Evolutionary conservation across 2,888 invertebrate species (phyloP).

Genomic region (Pegoplata infirma): DNA sequence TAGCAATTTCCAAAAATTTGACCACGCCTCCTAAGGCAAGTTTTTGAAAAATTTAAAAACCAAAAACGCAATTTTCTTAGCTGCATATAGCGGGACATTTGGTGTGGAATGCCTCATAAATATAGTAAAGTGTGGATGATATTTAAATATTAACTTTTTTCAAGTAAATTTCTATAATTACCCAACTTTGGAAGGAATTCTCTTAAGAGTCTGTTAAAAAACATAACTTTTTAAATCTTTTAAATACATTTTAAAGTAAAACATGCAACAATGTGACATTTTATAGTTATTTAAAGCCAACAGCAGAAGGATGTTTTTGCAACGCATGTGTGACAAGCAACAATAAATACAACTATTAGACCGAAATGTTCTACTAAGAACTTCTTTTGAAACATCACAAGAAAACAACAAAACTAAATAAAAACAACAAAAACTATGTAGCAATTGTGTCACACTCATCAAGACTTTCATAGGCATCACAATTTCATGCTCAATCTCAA

Average conservation of each 20-base stretch:
- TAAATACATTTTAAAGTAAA: slow-evolving; percentile 11
- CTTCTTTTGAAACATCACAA: slow-evolving; percentile 37
- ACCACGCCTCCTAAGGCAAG: too few relatives aligned
- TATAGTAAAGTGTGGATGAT: too few relatives aligned
- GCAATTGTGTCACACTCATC: slow-evolving; percentile 67
- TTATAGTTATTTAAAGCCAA: slow-evolving; percentile 26
- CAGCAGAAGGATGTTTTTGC: slow-evolving; percentile 52
- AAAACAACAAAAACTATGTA: slow-evolving; percentile 38
- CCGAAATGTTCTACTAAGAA: slow-evolving; percentile 23
- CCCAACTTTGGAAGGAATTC: too few relatives aligned
- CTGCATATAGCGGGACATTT: too few relatives aligned
- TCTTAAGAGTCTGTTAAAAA: not conserved
- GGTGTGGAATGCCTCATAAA: too few relatives aligned
- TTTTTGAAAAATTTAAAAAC: too few relatives aligned
- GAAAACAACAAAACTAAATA: too few relatives aligned
- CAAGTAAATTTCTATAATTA: too few relatives aligned
- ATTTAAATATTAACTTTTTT: too few relatives aligned
- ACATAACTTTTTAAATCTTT: slow-evolving; percentile 20
- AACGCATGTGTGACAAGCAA: slow-evolving; percentile 61
- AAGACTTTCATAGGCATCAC: slow-evolving; percentile 72
- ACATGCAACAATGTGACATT: slow-evolving; percentile 51
- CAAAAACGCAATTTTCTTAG: too few relatives aligned
- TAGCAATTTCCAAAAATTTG: too few relatives aligned
- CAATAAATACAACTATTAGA: slow-evolving; percentile 7
- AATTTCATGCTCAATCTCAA: slow-evolving; percentile 77